Conservation (phyloP, 2,113 vertebrate genomes). For the Chamaetylas fuelleborni region DNA sequence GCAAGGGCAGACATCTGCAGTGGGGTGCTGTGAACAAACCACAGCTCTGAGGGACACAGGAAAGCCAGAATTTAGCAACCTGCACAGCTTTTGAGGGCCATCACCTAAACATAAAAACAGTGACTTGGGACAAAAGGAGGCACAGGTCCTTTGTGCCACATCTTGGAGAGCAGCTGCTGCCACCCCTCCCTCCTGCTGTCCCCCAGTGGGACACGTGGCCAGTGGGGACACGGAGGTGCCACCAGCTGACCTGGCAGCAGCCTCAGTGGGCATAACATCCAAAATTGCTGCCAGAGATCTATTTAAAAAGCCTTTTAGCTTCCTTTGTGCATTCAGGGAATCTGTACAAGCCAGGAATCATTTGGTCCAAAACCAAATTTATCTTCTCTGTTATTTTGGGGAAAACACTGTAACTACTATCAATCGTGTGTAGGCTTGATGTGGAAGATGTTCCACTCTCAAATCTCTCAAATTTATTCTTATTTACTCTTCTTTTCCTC, state of each 20-base stretch:
- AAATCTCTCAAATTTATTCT: not conserved
- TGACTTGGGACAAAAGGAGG: not conserved
- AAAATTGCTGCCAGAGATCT: not conserved
- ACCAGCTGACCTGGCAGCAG: not conserved
- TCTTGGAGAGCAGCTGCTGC: fast-evolving
- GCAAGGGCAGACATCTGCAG: fast-evolving
- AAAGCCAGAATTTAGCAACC: fast-evolving
- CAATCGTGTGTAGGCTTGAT: not conserved
- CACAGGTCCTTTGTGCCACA: no score
- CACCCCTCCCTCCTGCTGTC: not conserved
- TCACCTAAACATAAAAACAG: fast-evolving
- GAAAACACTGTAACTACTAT: not conserved
- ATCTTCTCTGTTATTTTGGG: not conserved
- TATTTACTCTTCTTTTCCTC: not conserved
- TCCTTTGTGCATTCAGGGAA: not conserved
- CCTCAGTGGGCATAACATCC: not conserved
- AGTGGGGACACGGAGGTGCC: not conserved
- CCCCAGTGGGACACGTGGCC: fast-evolving
- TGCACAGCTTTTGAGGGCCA: not conserved
- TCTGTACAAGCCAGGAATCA: not conserved
- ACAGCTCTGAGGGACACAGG: not conserved
- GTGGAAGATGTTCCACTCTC: not conserved
- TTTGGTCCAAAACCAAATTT: not conserved
- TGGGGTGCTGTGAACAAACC: not conserved
- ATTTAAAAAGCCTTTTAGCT: not conserved